Percentiles rank a stretch among this genome's conserved stretches.
Evolutionary conservation across 2,797 vertebrate genomes (phyloP).

Genomic region (Uromys caudimaculatus): DNA sequence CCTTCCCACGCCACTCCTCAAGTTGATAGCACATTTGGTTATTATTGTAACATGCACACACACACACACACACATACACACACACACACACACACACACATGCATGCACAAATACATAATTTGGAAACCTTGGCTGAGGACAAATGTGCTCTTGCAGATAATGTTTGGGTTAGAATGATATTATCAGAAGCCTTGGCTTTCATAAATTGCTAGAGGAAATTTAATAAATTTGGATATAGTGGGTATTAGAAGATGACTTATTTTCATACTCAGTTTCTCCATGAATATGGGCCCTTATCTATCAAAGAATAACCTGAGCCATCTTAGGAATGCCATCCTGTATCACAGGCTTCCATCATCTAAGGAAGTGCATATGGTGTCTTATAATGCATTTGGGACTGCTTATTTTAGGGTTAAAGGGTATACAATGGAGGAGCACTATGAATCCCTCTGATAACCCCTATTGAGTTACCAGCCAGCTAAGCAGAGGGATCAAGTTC

Average conservation of each 20-base stretch:
- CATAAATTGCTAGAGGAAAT: constrained; percentile 26
- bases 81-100: no score
- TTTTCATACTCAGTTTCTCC: background rate
- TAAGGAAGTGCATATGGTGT: constrained; percentile 41
- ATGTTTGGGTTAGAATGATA: background rate
- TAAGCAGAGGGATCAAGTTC: constrained; percentile 27
- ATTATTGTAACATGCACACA: background rate
- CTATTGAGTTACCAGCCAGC: constrained; percentile 63
- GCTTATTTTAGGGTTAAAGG: constrained; percentile 75
- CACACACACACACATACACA: no score
- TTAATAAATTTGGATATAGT: background rate
- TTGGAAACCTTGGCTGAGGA: background rate
- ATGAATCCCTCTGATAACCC: constrained; percentile 64
- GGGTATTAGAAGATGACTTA: background rate
- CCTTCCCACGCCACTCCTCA: background rate
- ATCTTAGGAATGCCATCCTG: constrained; percentile 53
- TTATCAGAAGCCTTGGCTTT: constrained; percentile 18
- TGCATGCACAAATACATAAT: background rate
- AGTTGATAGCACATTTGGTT: background rate
- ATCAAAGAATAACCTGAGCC: constrained; percentile 48
- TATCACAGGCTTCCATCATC: constrained; percentile 17
- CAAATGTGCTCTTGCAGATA: background rate
- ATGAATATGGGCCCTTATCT: constrained; percentile 22
- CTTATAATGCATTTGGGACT: constrained; percentile 65
- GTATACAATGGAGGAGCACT: constrained; percentile 22